Percentiles rank a stretch among this genome's conserved stretches.
Evolutionary conservation across 2,797 vertebrate species (phyloP).

Genomic region (Microcaecilia unicolor): DNA sequence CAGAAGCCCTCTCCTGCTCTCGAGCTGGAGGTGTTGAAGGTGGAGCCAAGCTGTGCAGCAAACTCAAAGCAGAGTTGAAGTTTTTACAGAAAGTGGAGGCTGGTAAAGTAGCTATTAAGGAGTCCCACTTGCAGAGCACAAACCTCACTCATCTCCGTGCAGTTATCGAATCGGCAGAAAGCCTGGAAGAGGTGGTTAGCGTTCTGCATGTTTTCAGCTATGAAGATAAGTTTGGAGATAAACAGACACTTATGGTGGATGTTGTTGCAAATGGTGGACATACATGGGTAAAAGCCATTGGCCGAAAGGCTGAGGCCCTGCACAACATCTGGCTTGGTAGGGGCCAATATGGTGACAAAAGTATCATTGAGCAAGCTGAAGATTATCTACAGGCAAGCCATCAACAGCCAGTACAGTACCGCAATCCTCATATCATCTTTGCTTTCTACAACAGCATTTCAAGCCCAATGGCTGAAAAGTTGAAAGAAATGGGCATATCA

Average conservation of each 20-base stretch:
- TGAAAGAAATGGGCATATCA: conserved; percentile 79
- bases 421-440: conserved; percentile 79
- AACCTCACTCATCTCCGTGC: conserved; percentile 88
- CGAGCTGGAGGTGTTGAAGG: conserved; percentile 73
- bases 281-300: conserved; percentile 92
- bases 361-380: conserved; percentile 76
- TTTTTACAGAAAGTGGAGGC: conserved; percentile 78
- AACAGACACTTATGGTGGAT: conserved; percentile 80
- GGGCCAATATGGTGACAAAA: conserved; percentile 90
- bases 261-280: conserved; percentile 84
- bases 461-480: conserved; percentile 78
- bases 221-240: conserved; percentile 53
- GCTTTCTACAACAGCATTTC: conserved; percentile 92
- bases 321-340: conserved; percentile 95
- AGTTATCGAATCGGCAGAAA: conserved; percentile 78
- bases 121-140: conserved; percentile 88
- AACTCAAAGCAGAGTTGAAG: conserved; percentile 81
- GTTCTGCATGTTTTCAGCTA: conserved; percentile 83
- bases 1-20: conserved; percentile 63
- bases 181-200: conserved; percentile 69
- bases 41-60: conserved; percentile 77
- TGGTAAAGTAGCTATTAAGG: conserved; percentile 74
- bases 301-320: conserved; percentile 87
- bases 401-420: conserved; percentile 85
- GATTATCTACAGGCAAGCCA: conserved; percentile 79